Percentiles rank a stretch among this genome's conserved stretches.
phyloP scores from a whole-genome alignment of 2,113 vertebrate species.

The Macrotis lagotis region DNA sequence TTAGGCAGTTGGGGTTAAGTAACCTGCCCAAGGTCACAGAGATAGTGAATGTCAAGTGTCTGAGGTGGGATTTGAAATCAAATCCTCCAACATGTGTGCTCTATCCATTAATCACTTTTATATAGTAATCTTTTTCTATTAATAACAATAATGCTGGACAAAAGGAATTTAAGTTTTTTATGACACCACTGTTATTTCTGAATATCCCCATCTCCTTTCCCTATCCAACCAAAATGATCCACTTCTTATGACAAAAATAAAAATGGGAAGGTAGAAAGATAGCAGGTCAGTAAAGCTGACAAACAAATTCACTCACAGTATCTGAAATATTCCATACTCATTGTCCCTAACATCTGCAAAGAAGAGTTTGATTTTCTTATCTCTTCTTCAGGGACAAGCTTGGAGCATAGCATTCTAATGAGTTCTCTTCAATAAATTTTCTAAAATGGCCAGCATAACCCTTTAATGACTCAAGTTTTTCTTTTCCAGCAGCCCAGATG shows the following conservation, averaged over 20 bases:
- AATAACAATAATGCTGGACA: not conserved
- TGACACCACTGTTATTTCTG: not conserved
- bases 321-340: not conserved
- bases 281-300: not conserved
- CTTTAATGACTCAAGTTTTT: slow-evolving; percentile 16
- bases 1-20: too few relatives aligned
- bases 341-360: not conserved
- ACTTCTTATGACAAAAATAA: not conserved
- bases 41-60: too few relatives aligned
- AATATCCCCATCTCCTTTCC: not conserved
- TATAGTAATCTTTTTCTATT: not conserved
- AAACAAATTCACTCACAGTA: not conserved
- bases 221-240: not conserved
- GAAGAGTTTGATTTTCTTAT: not conserved
- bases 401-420: not conserved
- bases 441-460: not conserved
- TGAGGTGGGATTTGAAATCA: too few relatives aligned
- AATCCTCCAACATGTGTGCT: too few relatives aligned
- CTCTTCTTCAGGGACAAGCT: not conserved
- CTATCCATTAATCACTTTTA: too few relatives aligned
- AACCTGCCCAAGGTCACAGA: too few relatives aligned
- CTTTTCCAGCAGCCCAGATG: slow-evolving; percentile 9
- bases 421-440: not conserved
- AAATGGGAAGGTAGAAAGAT: not conserved
- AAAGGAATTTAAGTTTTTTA: not conserved